Percentiles rank a stretch among this genome's conserved stretches.
These are phyloP conservation scores for Cardiocondyla obscurior DNA, from an alignment of 1,140 invertebrate species.

Conservation along the genomic window DNA sequence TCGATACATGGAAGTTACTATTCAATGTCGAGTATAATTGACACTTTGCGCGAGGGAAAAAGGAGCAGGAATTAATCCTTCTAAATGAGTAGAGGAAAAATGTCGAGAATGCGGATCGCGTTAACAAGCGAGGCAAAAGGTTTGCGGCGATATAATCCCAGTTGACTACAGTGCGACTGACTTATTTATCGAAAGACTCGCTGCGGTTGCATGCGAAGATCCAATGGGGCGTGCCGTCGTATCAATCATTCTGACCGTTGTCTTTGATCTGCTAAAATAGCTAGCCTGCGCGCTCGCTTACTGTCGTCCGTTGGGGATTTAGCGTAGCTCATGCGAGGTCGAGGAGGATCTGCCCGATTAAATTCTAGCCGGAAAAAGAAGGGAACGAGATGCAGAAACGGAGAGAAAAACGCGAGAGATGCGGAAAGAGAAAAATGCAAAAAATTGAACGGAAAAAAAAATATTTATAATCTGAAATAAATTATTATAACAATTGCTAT, in stretches of 20 bases:
- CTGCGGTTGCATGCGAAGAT: slow-evolving; percentile 45
- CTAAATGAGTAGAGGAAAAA: slow-evolving; percentile 39
- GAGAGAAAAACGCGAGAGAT: neutral
- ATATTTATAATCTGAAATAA: neutral
- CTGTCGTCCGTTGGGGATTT: slow-evolving; percentile 63
- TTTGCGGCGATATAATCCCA: slow-evolving; percentile 66
- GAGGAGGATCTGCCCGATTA: slow-evolving; percentile 67
- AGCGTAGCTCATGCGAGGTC: slow-evolving; percentile 52
- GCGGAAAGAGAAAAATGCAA: neutral
- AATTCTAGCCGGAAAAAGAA: slow-evolving; percentile 55
- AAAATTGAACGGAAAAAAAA: neutral
- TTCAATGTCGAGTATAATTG: slow-evolving; percentile 37
- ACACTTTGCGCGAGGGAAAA: neutral
- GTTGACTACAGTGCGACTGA: slow-evolving; percentile 54
- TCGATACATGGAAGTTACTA: slow-evolving; percentile 8
- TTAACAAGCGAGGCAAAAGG: slow-evolving; percentile 68
- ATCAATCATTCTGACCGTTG: slow-evolving; percentile 67
- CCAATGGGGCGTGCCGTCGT: slow-evolving; percentile 60
- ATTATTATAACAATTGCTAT: neutral
- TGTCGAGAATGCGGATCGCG: slow-evolving; percentile 64
- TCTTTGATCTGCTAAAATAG: slow-evolving; percentile 73
- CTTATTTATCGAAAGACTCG: slow-evolving; percentile 64
- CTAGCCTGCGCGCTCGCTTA: slow-evolving; percentile 18
- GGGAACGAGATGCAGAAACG: neutral
- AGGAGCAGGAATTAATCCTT: slow-evolving; percentile 35